Conservation (phyloP, 2,113 vertebrate species). For the Epinephelus moara region DNA sequence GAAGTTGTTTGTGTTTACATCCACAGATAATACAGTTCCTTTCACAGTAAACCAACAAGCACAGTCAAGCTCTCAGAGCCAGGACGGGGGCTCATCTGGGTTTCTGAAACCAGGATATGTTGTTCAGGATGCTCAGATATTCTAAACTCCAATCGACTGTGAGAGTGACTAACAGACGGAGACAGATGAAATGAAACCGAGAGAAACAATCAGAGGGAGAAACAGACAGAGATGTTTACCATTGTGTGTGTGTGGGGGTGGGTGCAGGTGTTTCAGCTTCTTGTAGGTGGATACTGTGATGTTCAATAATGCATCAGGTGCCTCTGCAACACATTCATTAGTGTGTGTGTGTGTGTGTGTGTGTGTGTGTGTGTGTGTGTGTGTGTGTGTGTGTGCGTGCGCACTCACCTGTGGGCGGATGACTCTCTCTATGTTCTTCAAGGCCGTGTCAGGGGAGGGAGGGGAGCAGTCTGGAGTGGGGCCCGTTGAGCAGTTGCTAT, state of each 20-base stretch:
- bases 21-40: not conserved
- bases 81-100: not conserved
- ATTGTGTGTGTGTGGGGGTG: conserved; percentile 2
- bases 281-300: conserved; percentile 87
- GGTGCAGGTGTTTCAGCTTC: conserved; percentile 76
- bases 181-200: conserved; percentile 3
- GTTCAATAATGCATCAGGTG: conserved; percentile 76
- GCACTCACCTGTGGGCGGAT: conserved; percentile 95
- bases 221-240: conserved; percentile 43
- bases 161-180: conserved; percentile 18
- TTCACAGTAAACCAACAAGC: not conserved
- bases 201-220: conserved; percentile 12
- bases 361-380: conserved; percentile 26
- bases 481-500: conserved; percentile 94
- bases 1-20: not conserved
- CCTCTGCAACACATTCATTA: conserved; percentile 50
- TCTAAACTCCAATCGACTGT: not conserved
- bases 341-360: conserved; percentile 6
- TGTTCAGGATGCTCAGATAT: not conserved
- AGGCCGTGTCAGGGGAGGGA: conserved; percentile 96
- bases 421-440: conserved; percentile 98
- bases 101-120: conserved; percentile 1
- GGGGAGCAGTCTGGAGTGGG: conserved; percentile 98
- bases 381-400: conserved; percentile 21
- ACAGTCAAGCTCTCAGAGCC: not conserved